Evolutionary conservation across 2,113 vertebrate genomes (phyloP).

Genomic region (Caloenas nicobarica): DNA sequence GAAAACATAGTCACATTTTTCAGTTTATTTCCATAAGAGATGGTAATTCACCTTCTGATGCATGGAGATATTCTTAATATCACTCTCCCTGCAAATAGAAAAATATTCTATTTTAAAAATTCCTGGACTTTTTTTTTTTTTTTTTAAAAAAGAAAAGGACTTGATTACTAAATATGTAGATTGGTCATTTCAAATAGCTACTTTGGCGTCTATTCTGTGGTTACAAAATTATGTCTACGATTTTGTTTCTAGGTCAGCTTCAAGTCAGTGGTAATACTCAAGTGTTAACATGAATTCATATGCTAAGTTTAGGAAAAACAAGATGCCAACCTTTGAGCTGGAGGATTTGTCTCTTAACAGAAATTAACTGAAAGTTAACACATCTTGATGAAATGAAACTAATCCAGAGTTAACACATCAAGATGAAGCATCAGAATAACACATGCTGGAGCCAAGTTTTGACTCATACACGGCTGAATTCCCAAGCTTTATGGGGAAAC

Average conservation of each 20-base stretch:
- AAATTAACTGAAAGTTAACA: background rate
- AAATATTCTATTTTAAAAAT: background rate
- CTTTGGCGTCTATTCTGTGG: background rate
- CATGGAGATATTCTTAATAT: background rate
- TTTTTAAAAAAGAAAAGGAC: background rate
- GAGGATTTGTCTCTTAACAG: background rate
- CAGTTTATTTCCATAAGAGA: background rate
- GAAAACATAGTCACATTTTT: background rate
- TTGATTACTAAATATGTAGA: background rate
- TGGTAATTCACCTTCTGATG: background rate
- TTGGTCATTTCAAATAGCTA: background rate
- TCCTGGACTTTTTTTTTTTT: background rate
- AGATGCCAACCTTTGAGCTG: background rate
- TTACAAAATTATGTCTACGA: background rate
- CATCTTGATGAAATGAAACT: background rate
- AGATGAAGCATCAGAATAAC: background rate
- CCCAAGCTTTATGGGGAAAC: background rate
- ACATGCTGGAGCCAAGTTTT: background rate
- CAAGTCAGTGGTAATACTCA: background rate
- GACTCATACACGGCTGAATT: background rate
- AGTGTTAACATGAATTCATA: background rate
- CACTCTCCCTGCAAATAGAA: background rate
- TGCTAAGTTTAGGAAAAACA: background rate
- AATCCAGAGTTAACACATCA: background rate
- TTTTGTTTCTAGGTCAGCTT: slow-evolving; percentile 1